Base-by-base conservation (phyloP, 2,888 invertebrate genomes). In the Platycnemis pennipes region DNA sequence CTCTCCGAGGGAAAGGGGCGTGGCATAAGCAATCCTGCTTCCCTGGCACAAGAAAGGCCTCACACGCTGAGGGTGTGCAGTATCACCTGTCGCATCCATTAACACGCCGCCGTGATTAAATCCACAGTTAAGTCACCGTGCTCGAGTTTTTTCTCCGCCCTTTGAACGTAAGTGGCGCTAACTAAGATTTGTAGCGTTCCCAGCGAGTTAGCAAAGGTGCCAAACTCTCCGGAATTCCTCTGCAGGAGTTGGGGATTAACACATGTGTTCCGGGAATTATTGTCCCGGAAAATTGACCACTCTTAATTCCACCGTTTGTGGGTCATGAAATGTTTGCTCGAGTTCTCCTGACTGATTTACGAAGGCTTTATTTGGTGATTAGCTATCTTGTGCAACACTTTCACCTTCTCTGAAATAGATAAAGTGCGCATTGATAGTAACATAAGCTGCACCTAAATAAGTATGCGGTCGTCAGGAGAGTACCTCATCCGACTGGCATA, bases 21-120 rank as follows among this genome's bases (percentile, higher is more conserved):
- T 13, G 13, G 53, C 13, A 11, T 46, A 46, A 46, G 46, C 5
- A 13, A 46, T 8, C 5, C 7, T 5, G 46, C 53, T 53, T 19
- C 53, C 11, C 53, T 13, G 11, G 53, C 53, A 13, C 49, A 13
- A 13, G 49, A 22, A 56, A 56, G 22, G 56, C 56, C 56, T 22
- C 16, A 16, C 56, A 16, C 56, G 19, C 56, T 63, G 63, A n/a
- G 26, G 63, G 26, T 5, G 63, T 63, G 63, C n/a, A 63, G 22
- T n/a, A 63, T 63, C 63, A n/a, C 63, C 56, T 22, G 22, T 26
- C 63, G 63, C 63, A 2, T 3, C 63, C 63, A 63, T 63, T 63
- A 63, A 63, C 63, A 63, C 26, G n/a, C 63, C 63, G 63, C n/a
- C 63, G n/a, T 63, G n/a, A 63, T 63, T 63, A 63, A 63, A 63